phyloP scores from a whole-genome alignment of 1,140 invertebrate genomes.

The Drosophila littoralis region DNA sequence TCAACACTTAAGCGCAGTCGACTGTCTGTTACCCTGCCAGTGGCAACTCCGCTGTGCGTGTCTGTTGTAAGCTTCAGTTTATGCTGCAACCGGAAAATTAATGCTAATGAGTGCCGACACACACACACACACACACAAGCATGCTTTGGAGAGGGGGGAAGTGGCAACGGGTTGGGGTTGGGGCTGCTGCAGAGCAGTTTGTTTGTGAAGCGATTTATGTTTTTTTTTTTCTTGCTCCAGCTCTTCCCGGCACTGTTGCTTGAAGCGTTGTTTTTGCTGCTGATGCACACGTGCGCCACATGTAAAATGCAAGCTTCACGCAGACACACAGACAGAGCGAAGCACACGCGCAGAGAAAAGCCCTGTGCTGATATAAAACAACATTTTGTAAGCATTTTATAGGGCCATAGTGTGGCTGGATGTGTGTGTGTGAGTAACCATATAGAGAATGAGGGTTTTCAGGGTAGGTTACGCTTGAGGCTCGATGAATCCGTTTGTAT shows the following conservation, averaged over 20 bases:
- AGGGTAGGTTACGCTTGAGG: no score
- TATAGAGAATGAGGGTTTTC: no score
- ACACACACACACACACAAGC: constrained; percentile 45
- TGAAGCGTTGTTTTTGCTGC: constrained; percentile 49
- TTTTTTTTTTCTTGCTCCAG: constrained; percentile 39
- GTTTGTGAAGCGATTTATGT: constrained; percentile 76
- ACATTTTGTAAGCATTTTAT: constrained; percentile 83
- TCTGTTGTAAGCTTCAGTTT: constrained; percentile 75
- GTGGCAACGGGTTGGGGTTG: background rate
- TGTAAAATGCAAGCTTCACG: constrained; percentile 73
- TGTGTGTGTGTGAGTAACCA: constrained; percentile 2
- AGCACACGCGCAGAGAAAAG: background rate
- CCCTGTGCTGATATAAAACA: constrained; percentile 68
- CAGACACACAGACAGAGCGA: constrained; percentile 21
- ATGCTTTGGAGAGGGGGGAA: background rate
- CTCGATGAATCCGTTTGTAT: constrained; percentile 17
- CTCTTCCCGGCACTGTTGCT: constrained; percentile 44
- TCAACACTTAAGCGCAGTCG: constrained; percentile 63
- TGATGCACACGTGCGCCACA: constrained; percentile 73
- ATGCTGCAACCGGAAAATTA: constrained; percentile 81
- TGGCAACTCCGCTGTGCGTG: constrained; percentile 23
- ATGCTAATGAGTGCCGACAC: constrained; percentile 81
- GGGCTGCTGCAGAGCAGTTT: constrained; percentile 40
- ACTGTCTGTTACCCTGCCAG: constrained; percentile 14
- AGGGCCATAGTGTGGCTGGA: constrained; percentile 66